Evolutionary conservation across 2,113 vertebrate genomes (phyloP).

Genomic region (Crotalus tigris): DNA sequence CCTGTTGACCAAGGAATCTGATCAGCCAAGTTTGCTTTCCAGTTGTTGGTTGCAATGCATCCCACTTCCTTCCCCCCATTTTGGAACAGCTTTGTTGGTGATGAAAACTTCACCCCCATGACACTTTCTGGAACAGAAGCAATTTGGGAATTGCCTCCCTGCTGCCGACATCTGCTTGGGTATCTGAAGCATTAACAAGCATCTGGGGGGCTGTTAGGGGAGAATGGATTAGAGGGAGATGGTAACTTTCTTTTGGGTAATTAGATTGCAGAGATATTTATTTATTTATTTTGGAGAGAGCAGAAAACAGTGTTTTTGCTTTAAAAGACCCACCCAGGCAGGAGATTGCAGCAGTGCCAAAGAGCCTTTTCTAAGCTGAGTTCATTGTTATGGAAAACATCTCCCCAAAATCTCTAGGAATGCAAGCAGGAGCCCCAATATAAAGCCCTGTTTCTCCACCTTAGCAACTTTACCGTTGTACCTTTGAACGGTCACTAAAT

Average conservation of each 20-base stretch:
- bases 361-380: conserved; percentile 9
- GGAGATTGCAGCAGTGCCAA: conserved; percentile 36
- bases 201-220: conserved; percentile 25
- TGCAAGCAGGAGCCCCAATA: conserved; percentile 38
- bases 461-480: too few relatives aligned
- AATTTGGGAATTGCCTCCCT: not conserved
- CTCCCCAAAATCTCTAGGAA: conserved; percentile 39
- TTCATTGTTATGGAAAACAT: conserved; percentile 56
- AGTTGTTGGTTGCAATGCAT: too few relatives aligned
- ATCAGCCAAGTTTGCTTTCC: too few relatives aligned
- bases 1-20: too few relatives aligned
- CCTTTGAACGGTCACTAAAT: not conserved
- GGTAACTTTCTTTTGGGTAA: conserved; percentile 51
- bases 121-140: not conserved
- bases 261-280: conserved; percentile 54
- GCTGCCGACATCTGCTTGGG: not conserved
- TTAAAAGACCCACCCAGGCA: conserved; percentile 27
- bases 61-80: not conserved
- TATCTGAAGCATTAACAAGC: not conserved
- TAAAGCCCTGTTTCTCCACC: conserved; percentile 11
- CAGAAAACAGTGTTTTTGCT: not conserved
- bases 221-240: conserved; percentile 47
- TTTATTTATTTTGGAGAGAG: conserved; percentile 57
- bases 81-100: not conserved
- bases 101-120: too few relatives aligned